Base-by-base conservation (phyloP, 2,797 vertebrate genomes). In the Pantherophis alleghaniensis region DNA sequence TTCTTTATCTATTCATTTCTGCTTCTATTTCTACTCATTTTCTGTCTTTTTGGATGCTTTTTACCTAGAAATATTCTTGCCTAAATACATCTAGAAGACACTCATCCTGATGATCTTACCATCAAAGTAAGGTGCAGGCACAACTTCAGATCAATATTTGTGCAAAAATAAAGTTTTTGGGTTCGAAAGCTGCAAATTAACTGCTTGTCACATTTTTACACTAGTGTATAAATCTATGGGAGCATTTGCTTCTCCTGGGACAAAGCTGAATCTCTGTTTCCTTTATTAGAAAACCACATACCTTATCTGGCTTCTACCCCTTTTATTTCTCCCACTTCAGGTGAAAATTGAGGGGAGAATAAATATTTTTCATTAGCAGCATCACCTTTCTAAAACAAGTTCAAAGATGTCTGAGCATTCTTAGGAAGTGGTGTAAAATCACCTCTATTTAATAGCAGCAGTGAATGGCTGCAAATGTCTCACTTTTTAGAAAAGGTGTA, bases 61-160 rank as follows among this genome's bases (percentile, higher is more conserved):
- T 96, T 92, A 74, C 94, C 69, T 93, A 94, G 66, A 0, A 0
- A 87, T 55, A 95, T 91, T 96, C 96, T 97, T 97, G 95, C 57
- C 0, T 74, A 92, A 63, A 0, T 69, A 91, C 89, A 95, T 96
- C 94, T 95, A 91, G 93, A 96, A 94, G 95, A 94, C 94, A 63
- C 95, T 94, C 96, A 93, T 79, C 4, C 93, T 4, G 91, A 94
- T 91, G 93, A 94, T 95, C 1, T 95, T 93, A 92, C 10, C 0
- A 94, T 88, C 95, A 95, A 94, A 93, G 96, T 57, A 93, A 51
- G 96, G 94, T 96, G 95, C 94, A 95, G 94, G 63, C 94, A 94
- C 92, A 93, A 94, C 91, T 94, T 93, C 96, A 93, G 95, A 97
- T 97, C 97, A 96, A 97, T 97, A 97, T 97, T 97, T 97, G 97